Conservation (phyloP, 2,113 vertebrate genomes). For the Neofelis nebulosa region DNA sequence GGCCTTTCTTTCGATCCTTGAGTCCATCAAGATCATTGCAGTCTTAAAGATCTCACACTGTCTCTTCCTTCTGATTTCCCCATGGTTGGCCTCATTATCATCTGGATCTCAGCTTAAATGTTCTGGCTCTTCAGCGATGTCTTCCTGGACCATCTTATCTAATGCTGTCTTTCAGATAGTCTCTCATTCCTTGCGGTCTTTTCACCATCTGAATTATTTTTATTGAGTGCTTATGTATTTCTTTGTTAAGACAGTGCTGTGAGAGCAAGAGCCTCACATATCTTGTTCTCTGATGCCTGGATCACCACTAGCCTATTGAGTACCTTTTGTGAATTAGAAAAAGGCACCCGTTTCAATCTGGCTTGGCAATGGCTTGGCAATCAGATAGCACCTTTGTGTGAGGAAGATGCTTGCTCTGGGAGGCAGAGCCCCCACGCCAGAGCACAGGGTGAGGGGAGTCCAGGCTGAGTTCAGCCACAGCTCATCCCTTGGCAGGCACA, state of each 20-base stretch:
- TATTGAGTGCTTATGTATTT: neutral
- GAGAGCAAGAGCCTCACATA: neutral
- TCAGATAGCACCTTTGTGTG: neutral
- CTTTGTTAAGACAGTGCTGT: neutral
- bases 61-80: neutral
- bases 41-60: neutral
- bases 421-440: neutral
- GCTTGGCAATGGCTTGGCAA: neutral
- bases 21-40: neutral
- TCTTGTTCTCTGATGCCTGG: neutral
- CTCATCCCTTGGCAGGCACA: neutral
- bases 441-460: neutral
- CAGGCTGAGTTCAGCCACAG: accelerated
- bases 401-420: neutral
- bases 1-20: neutral
- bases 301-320: neutral
- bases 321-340: neutral
- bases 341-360: neutral
- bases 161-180: neutral
- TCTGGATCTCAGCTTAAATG: neutral
- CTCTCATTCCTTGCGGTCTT: neutral
- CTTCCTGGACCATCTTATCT: neutral
- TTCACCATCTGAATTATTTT: neutral
- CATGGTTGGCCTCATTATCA: neutral
- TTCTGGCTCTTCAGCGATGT: neutral